Evolutionary conservation across 2,113 vertebrate genomes (phyloP), one percentile per base, ranked within the genome.

Genomic region (Cyprinodon variegatus): DNA sequence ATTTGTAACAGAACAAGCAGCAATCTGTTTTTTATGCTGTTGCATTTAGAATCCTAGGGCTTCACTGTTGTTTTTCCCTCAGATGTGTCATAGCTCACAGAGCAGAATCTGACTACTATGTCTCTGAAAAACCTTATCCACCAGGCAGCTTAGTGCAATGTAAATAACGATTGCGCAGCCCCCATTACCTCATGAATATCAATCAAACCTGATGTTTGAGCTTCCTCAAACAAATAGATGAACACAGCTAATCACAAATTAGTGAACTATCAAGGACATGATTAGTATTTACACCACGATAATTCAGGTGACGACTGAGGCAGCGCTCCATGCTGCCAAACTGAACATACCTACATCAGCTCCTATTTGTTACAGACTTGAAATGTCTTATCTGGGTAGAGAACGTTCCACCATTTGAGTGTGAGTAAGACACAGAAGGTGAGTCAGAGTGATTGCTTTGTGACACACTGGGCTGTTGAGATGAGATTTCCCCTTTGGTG

Each of bases 101-200:
- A 92, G 90, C 78, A 81, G 76, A 90, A 91, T 86, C 84, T 20
- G 61, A 82, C 87, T 83, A 74, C 66, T 11, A 61, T 72, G 73
- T 79, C 84, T 86, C 78, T 75, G 79, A 83, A 87, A 90, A 90
- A 88, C 83, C 86, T 88, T 89, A 89, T 93, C 92, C 89, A 76
- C 83, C 85, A 81, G 88, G 89, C 88, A 86, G 92, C 85, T 93
- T 91, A 90, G 84, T 71, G 67, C 83, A 63, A 83, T 93, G 92
- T 91, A 93, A 94, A 94, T 91, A 92, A 82, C 85, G 84, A 78
- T 86, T 79, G 86, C 82, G 83, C 82, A 83, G 70, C 62, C 85
- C 74, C 88, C 83, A 90, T 91, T 90, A 88, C 72, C 86, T 91
- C 87, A 92, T 94, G 89, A 93, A 95, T 95, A 92, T 93, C 89